These are phyloP conservation scores for Labeo catla DNA, from an alignment of 2,113 vertebrate species.

Conservation along the genomic window DNA sequence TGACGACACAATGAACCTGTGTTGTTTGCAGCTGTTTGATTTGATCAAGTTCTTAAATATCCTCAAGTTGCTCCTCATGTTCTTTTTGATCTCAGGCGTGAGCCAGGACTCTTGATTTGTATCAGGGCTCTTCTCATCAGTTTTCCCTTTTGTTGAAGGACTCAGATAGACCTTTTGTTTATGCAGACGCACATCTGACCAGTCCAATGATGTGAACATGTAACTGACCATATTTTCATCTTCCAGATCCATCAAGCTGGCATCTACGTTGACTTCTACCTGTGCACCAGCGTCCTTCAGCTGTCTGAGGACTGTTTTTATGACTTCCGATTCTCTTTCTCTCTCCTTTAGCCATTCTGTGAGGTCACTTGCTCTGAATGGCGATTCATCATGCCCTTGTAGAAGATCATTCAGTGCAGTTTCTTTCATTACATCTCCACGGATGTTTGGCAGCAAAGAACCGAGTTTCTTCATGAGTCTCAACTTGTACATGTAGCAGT, in stretches of 20 bases:
- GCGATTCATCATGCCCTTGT: background rate
- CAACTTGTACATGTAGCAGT: background rate
- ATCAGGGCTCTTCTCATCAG: background rate
- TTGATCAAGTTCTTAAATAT: background rate
- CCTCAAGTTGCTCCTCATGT: background rate
- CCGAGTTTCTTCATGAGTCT: background rate
- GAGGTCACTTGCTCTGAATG: background rate
- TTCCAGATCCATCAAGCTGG: conserved; percentile 3
- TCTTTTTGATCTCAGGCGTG: background rate
- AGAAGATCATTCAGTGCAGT: conserved; percentile 30
- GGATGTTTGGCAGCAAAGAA: background rate
- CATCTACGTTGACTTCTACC: conserved; percentile 25
- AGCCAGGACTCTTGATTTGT: background rate
- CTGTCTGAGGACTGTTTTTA: no score
- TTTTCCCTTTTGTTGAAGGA: background rate
- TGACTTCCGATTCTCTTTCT: background rate
- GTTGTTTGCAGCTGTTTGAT: background rate
- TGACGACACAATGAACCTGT: background rate
- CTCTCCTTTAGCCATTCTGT: conserved; percentile 23
- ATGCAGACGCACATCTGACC: conserved; percentile 37
- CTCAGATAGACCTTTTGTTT: conserved; percentile 31
- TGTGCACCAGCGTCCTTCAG: background rate
- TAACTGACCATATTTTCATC: conserved; percentile 47
- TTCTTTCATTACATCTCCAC: conserved; percentile 22
- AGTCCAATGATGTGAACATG: conserved; percentile 43